Evolutionary conservation across 2,797 vertebrate genomes (phyloP), one percentile per base, ranked within the genome.

Genomic region (Euthynnus affinis): DNA sequence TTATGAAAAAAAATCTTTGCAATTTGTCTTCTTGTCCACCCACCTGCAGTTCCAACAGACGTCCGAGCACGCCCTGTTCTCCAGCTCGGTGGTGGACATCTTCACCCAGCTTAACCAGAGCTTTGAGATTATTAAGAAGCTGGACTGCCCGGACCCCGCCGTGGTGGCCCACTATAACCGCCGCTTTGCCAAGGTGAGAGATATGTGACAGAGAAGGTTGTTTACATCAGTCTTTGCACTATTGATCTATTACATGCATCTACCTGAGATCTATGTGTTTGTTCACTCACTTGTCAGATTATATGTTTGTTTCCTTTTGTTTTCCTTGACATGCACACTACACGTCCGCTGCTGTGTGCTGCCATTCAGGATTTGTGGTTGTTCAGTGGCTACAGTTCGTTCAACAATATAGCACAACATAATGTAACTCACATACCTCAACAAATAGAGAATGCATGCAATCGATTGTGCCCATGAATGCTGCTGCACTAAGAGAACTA

Each of bases 41-140:
- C 8, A 0, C 58, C 53, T 74, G 48, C 85, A 99, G 98, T 99
- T 99, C 93, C 98, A 98, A 94, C 97, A 97, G 91, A 99, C 98
- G 0, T 99, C 98, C 0, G 98, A 99, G 87, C 98, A 99, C 0
- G 98, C 97, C 1, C 94, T 99, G 17, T 99, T 99, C 94, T 99
- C 98, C 93, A 97, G 97, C 91, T 99, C 98, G 0, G 98, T 99
- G 93, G 98, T 99, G 84, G 98, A 99, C 6, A 96, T 99, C 91
- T 99, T 99, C 95, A 98, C 98, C 0, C 98, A 99, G 91, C 97
- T 99, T 89, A 99, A 98, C 91, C 98, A 99, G 94, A 99, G 98
- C 93, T 99, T 98, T 78, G 98, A 98, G 91, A 99, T 99, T 88
- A 98, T 99, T 91, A 97, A 96, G 94, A 99, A 99, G 80, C 93